A percentile compares a stretch with the other conserved stretches of the same genome.
Evolutionary conservation across 1,140 invertebrate species (phyloP).

Genomic region (Littorina saxatilis): DNA sequence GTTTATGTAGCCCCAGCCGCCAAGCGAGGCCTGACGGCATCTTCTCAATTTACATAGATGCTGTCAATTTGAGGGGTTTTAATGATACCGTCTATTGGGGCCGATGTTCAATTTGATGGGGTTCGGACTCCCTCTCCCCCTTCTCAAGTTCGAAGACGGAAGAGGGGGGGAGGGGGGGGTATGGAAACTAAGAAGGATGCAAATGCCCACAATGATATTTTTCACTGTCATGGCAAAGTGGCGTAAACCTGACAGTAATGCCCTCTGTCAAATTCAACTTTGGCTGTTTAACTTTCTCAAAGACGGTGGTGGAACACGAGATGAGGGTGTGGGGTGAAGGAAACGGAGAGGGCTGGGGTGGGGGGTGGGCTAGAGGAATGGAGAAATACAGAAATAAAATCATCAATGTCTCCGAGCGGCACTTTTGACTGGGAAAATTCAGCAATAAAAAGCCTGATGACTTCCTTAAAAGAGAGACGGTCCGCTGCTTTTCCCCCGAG

Average conservation of each 20-base stretch:
- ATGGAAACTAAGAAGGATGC: constrained; percentile 17
- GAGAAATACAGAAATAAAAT: no score
- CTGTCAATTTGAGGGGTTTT: constrained; percentile 30
- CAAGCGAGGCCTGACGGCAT: neutral
- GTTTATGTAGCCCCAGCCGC: neutral
- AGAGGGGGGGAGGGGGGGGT: neutral
- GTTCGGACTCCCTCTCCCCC: neutral
- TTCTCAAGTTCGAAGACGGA: neutral
- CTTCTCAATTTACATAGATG: constrained; percentile 29
- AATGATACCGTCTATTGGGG: constrained; percentile 19
- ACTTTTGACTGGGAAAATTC: no score
- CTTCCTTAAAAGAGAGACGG: no score
- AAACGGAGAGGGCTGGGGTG: no score
- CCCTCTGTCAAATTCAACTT: constrained; percentile 16
- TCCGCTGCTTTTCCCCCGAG: no score
- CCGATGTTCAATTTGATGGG: constrained; percentile 19
- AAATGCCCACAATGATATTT: constrained; percentile 30
- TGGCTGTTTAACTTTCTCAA: neutral
- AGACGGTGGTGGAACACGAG: no score
- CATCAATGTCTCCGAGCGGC: no score
- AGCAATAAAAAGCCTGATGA: no score
- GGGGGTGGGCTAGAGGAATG: neutral
- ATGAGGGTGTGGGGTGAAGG: no score
- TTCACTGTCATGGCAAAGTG: constrained; percentile 11
- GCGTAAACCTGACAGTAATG: constrained; percentile 27